Conservation (phyloP, 2,797 vertebrate species). For the Pangasius macronema region DNA sequence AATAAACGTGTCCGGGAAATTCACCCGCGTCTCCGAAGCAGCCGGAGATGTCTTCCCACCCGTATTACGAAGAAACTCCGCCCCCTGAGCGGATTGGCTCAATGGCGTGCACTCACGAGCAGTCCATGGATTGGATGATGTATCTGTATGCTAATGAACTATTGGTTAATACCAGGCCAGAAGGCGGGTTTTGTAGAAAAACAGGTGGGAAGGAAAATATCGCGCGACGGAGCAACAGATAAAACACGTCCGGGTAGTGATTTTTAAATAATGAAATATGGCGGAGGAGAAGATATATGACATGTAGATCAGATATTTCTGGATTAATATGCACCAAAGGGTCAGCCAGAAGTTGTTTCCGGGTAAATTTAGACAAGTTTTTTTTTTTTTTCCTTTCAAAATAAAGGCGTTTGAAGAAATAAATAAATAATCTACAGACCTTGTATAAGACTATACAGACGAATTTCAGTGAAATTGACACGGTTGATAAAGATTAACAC, state of each 20-base stretch:
- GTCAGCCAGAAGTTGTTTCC: slow-evolving; percentile 8
- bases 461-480: background rate
- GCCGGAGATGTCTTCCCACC: background rate
- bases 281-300: background rate
- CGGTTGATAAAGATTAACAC: background rate
- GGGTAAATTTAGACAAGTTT: background rate
- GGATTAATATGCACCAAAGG: background rate
- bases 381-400: slow-evolving; percentile 22
- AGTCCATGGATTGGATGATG: background rate
- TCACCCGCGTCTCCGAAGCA: background rate
- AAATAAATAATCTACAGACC: background rate
- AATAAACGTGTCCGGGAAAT: slow-evolving; percentile 76
- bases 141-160: background rate
- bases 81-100: background rate
- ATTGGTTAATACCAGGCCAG: background rate
- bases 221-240: background rate
- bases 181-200: background rate
- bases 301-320: slow-evolving; percentile 3
- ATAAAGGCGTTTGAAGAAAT: slow-evolving; percentile 28
- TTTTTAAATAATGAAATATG: background rate
- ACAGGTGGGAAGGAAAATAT: background rate
- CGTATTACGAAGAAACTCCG: background rate
- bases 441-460: background rate
- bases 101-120: no score
- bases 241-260: background rate